Conservation (phyloP, 2,113 vertebrate genomes). For the Notechis scutatus region DNA sequence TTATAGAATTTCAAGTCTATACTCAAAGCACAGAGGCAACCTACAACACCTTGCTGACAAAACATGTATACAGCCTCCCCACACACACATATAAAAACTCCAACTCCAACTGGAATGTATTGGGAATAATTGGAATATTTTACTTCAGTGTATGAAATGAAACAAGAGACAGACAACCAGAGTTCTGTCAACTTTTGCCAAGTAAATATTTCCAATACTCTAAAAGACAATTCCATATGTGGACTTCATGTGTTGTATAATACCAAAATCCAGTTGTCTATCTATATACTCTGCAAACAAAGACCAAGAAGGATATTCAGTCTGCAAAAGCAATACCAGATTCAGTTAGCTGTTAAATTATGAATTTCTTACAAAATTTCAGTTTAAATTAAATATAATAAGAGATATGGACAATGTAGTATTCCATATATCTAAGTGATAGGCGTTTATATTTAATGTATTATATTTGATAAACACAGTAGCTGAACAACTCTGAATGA, state of each 20-base stretch:
- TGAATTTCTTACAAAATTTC: not conserved
- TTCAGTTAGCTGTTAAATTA: not conserved
- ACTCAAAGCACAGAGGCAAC: not conserved
- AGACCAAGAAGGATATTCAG: not conserved
- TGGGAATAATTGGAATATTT: not conserved
- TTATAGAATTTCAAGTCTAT: not conserved
- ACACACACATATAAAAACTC: not conserved
- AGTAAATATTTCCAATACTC: not conserved
- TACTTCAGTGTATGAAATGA: not conserved
- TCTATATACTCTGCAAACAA: not conserved
- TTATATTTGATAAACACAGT: not conserved
- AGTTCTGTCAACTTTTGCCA: not conserved
- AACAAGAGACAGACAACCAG: not conserved
- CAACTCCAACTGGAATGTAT: not conserved
- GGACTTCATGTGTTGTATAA: not conserved
- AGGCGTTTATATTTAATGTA: not conserved
- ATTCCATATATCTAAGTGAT: not conserved
- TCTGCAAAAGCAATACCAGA: not conserved
- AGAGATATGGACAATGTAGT: not conserved
- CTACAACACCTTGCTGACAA: not conserved
- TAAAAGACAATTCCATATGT: not conserved
- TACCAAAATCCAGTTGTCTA: not conserved
- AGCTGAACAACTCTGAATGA: not conserved
- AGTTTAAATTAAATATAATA: not conserved
- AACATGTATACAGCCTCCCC: not conserved